Base-by-base conservation (phyloP, 2,797 vertebrate species). In the Acropternis orthonyx region DNA sequence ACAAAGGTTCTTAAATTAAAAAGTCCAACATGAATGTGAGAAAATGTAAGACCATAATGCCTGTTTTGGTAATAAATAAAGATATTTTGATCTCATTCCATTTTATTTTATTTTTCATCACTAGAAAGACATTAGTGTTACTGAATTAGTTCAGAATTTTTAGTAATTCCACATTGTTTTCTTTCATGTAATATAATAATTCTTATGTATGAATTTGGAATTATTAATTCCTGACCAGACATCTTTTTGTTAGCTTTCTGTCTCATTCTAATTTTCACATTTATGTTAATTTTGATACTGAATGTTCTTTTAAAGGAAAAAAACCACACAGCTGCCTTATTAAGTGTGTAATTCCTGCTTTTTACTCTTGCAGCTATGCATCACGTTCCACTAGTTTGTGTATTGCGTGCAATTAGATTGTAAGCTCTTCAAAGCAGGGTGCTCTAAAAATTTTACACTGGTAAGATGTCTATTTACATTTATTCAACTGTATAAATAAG, bases 351-450 rank as follows among this genome's bases (percentile, higher is more conserved):
- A 62, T 14, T 84, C 27, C 27, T 74, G 13, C 0, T 22, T 85
- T 88, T 85, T n/a, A 49, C 13, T 82, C 26, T 67, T 87, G 34
- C 14, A 77, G 12, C 30, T 58, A 30, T 44, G 11, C 34, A 27
- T 67, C 15, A 75, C 46, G 52, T 87, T 87, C 61, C 61, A 36
- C 49, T 67, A 34, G 34, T 76, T 69, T 61, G 41, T 91, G 26
- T 61, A 15, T 74, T 73, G 41, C 37, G 26, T 84, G 30, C 44
- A 36, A 3, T 86, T 97, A 79, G 71, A 71, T 41, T 95, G 83
- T 86, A 90, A 93, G 81, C 43, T 91, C n/a, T 67, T 89, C 44
- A 82, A 77, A 96, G 94, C 90, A 93, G 52, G 61, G 10, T 27
- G 23, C 24, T 77, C 34, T 24, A 24, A 30, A 68, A 39, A 43